A percentile compares a stretch with the other conserved stretches of the same genome.
These are phyloP conservation scores for Osmerus eperlanus DNA, from an alignment of 2,113 vertebrate genomes.

Conservation along the genomic window DNA sequence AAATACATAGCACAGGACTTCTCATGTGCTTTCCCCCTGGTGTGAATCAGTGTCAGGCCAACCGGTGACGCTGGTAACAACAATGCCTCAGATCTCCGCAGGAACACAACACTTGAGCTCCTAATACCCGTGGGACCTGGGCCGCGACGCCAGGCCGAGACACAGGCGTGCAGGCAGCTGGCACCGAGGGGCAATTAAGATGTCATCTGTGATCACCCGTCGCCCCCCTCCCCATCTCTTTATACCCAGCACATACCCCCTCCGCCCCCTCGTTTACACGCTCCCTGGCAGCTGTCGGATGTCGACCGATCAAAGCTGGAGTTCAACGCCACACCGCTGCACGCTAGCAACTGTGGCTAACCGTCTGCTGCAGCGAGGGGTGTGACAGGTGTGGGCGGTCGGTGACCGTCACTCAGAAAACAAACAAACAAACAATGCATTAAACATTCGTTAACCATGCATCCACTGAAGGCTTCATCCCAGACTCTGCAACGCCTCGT, in stretches of 20 bases:
- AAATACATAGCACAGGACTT: slow-evolving; percentile 46
- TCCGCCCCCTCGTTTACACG: slow-evolving; percentile 16
- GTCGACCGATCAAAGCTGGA: slow-evolving; percentile 44
- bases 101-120: slow-evolving; percentile 45
- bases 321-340: slow-evolving; percentile 13
- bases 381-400: slow-evolving; percentile 48
- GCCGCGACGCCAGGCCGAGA: slow-evolving; percentile 31
- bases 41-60: slow-evolving; percentile 51
- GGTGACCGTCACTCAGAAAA: too few species aligned
- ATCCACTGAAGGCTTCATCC: too few species aligned
- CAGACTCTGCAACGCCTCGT: too few species aligned
- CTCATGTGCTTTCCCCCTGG: slow-evolving; percentile 33
- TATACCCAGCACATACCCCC: not conserved
- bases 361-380: slow-evolving; percentile 22
- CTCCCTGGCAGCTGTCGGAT: slow-evolving; percentile 50
- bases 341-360: not conserved
- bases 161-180: slow-evolving; percentile 29
- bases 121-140: slow-evolving; percentile 67
- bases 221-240: not conserved
- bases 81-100: slow-evolving; percentile 46
- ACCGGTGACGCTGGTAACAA: slow-evolving; percentile 40
- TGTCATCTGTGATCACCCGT: slow-evolving; percentile 33
- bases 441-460: too few species aligned
- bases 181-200: slow-evolving; percentile 43
- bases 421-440: too few species aligned